Base-by-base conservation (phyloP, 2,888 invertebrate species). In the Calliphora vomitoria region DNA sequence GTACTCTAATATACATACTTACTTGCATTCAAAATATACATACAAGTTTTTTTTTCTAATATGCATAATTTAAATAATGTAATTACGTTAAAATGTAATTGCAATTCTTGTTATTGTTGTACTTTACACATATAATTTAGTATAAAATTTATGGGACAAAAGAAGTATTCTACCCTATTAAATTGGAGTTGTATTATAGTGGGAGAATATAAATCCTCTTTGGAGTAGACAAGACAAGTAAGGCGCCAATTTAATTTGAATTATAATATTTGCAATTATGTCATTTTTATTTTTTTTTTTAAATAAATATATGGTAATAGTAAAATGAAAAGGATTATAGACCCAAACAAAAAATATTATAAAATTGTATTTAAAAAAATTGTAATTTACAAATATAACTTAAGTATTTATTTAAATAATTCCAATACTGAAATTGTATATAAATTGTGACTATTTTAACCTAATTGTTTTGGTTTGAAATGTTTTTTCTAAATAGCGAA, bases 51-150 rank as follows among this genome's bases (percentile, higher is more conserved):
- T 35, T 35, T 35, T 35, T 5, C 35, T 78, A 85, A 87, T 85
- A 87, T 88, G 87, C 89, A 90, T 92, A 92, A 92, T 92, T 92
- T 92, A 92, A 92, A 92, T 92, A 92, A 92, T 91, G 92, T 92
- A 92, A 92, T 92, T 92, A 92, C 91, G 91, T 92, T 91, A 91
- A 92, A 92, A 92, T 92, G 91, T 92, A 92, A 92, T 92, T 92
- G 92, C 91, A 89, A 91, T 89, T 89, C 18, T 75, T 82, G 44
- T 82, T 82, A 1, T 53, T 83, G 50, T 62, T 76, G 10, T 31
- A 55, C 4, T 44, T 58, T 18, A 31, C 18, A 44, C 35, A 53
- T 60, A 44, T 79, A 69, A 69, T 79, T 79, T 15, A 35, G 47
- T 38, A 44, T 6, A 11, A 35, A 35, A 69, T 60, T 60, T 80